Evolutionary conservation across 2,888 invertebrate genomes (phyloP).

Genomic region (Steromphala cineraria): DNA sequence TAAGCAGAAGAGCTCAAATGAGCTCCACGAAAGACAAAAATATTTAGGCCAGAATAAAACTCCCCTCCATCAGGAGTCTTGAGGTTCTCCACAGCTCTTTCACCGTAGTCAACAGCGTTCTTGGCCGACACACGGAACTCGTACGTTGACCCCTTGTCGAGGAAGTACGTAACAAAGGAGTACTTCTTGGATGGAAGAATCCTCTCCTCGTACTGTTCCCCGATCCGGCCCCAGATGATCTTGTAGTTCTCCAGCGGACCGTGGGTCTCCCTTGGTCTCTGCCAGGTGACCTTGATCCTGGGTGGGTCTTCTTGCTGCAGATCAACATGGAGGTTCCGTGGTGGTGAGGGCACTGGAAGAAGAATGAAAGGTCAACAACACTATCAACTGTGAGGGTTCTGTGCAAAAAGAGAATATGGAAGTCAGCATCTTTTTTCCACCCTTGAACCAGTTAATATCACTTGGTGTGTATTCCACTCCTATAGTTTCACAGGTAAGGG

Average conservation of each 20-base stretch:
- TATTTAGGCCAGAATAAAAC: slow-evolving; percentile 10
- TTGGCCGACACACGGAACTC: slow-evolving; percentile 97
- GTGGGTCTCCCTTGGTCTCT: slow-evolving; percentile 89
- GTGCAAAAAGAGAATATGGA: no score
- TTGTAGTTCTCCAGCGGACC: slow-evolving; percentile 80
- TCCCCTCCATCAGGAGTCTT: slow-evolving; percentile 93
- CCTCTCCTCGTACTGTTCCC: slow-evolving; percentile 57
- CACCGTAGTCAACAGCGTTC: slow-evolving; percentile 95
- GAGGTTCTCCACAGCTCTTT: slow-evolving; percentile 93
- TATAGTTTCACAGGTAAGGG: no score
- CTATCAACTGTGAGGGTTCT: no score
- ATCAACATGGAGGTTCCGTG: slow-evolving; percentile 78
- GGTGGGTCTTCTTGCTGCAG: slow-evolving; percentile 91
- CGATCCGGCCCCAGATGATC: slow-evolving; percentile 65
- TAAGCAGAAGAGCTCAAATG: no score
- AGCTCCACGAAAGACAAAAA: no score
- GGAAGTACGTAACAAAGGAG: slow-evolving; percentile 37
- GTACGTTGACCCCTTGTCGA: slow-evolving; percentile 93
- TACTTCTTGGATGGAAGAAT: slow-evolving; percentile 50
- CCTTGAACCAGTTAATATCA: no score
- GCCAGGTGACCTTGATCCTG: slow-evolving; percentile 95
- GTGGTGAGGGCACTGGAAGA: slow-evolving; percentile 76
- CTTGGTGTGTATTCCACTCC: no score
- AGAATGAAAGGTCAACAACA: background rate
- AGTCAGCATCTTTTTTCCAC: no score